A percentile compares a stretch with the other conserved stretches of the same genome.
phyloP scores from a whole-genome alignment of 2,888 invertebrate genomes.

The Acanthoscelides obtectus region DNA sequence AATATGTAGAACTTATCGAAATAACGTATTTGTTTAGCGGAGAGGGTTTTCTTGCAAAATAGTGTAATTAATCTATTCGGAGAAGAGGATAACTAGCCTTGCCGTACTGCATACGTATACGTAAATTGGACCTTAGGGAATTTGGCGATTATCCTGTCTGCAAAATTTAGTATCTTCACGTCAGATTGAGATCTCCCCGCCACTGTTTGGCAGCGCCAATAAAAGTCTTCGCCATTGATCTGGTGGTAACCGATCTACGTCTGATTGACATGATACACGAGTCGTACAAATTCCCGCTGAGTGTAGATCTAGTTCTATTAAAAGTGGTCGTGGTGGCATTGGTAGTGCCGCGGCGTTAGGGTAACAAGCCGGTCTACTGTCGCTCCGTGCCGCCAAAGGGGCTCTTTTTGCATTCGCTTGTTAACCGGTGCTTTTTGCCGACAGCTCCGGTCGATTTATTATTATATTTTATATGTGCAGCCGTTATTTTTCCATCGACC shows the following conservation, averaged over 20 bases:
- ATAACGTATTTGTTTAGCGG: too few relatives aligned
- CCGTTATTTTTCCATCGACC: background rate
- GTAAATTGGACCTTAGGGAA: too few relatives aligned
- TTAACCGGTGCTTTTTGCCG: background rate
- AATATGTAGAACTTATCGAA: too few relatives aligned
- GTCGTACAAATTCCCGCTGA: conserved; percentile 37
- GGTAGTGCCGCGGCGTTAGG: background rate
- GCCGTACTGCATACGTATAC: too few relatives aligned
- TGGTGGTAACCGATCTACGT: conserved; percentile 17
- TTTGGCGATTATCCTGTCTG: too few relatives aligned
- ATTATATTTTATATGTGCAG: background rate
- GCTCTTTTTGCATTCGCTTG: background rate
- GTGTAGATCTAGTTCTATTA: conserved; percentile 39
- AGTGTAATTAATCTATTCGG: too few relatives aligned
- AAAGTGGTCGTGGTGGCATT: conserved; percentile 13
- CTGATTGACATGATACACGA: conserved; percentile 39
- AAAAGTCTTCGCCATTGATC: background rate
- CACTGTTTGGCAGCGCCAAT: background rate
- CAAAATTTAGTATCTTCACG: background rate
- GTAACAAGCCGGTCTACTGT: background rate
- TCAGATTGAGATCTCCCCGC: conserved; percentile 11
- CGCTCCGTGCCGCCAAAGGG: background rate
- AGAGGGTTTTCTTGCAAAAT: too few relatives aligned
- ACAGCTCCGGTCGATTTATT: background rate
- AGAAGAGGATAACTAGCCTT: too few relatives aligned